phyloP scores from a whole-genome alignment of 2,113 vertebrate genomes.

The Pelmatolapia mariae region DNA sequence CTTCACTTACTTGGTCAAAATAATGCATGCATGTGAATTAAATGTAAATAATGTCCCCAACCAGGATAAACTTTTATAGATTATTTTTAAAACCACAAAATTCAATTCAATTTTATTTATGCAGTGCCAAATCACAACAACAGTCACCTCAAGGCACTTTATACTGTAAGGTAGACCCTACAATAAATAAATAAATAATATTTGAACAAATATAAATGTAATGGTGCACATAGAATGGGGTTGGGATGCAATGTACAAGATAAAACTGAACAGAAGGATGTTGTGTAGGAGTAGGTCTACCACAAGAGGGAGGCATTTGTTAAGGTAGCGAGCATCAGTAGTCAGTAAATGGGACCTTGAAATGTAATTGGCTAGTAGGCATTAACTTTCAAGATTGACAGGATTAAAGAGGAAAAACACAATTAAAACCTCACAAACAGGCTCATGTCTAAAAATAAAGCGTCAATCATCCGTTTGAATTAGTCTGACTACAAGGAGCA shows the following conservation, averaged over 20 bases:
- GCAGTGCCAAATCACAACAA: not conserved
- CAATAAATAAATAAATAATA: not conserved
- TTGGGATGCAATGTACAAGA: not conserved
- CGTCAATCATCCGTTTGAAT: not conserved
- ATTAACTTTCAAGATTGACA: not conserved
- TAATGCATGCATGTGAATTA: not conserved
- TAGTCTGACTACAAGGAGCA: not conserved
- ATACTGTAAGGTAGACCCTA: not conserved
- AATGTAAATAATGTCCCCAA: not conserved
- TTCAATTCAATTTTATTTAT: not conserved
- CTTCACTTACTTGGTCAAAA: not conserved
- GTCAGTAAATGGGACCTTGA: not conserved
- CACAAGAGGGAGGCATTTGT: conserved; percentile 42
- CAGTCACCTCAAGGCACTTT: not conserved
- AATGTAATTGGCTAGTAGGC: not conserved
- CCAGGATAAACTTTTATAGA: not conserved
- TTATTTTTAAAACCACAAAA: not conserved
- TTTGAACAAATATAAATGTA: not conserved
- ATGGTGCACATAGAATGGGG: not conserved
- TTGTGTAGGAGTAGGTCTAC: not conserved
- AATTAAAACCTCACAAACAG: not conserved
- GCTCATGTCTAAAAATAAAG: not conserved
- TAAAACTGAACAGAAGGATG: not conserved
- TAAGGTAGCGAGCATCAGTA: not conserved
- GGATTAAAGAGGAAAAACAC: not conserved